A percentile compares a stretch with the other conserved stretches of the same genome.
These are phyloP conservation scores for Sakesphorus luctuosus DNA, from an alignment of 2,113 vertebrate species.

Conservation along the genomic window DNA sequence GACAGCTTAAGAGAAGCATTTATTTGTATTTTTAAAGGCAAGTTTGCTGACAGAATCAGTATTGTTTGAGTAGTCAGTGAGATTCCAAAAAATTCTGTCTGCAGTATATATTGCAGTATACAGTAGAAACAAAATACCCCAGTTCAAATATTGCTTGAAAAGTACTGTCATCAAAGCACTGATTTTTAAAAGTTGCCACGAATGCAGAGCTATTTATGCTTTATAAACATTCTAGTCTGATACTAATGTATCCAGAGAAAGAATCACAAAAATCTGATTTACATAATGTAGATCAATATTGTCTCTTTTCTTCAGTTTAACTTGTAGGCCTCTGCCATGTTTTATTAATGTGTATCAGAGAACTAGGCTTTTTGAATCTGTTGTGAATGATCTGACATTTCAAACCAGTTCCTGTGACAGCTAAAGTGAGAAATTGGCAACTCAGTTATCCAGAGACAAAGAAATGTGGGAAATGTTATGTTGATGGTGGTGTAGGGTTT, in stretches of 20 bases:
- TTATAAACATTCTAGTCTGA: not conserved
- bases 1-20: not conserved
- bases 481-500: accelerated
- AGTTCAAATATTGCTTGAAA: not conserved
- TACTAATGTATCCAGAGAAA: not conserved
- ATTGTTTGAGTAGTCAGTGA: not conserved
- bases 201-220: not conserved
- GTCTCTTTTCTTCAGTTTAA: not conserved
- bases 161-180: not conserved
- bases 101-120: not conserved
- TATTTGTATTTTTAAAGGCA: not conserved
- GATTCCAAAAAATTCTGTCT: not conserved
- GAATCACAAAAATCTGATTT: not conserved
- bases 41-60: not conserved
- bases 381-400: not conserved
- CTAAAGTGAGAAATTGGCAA: not conserved
- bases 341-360: not conserved
- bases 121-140: not conserved
- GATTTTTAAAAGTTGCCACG: not conserved
- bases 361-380: not conserved
- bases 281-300: not conserved
- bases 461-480: not conserved
- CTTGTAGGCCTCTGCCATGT: not conserved
- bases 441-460: not conserved
- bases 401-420: not conserved